Evolutionary conservation across 2,113 vertebrate species (phyloP), one percentile per base, ranked within the genome.

Genomic region (Gobius niger): DNA sequence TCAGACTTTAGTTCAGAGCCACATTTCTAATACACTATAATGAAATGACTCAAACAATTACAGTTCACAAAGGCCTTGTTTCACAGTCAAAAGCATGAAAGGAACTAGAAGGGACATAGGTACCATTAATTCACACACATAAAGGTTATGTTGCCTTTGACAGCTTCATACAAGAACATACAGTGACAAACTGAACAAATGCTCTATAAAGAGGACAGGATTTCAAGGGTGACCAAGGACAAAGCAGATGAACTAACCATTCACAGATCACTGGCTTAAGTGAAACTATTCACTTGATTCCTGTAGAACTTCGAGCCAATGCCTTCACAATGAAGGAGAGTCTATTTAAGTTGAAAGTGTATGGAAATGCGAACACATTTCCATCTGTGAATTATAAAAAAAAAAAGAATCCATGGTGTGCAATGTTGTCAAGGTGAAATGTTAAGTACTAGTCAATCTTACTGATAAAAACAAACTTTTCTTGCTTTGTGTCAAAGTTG

Each of bases 231-330:
- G 11, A 66, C 63, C 70, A 76, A 84, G 77, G 73, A 78, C 69
- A 78, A 77, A 72, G 61, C 44, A 65, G 18, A 50, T 34, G 14
- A 62, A 14, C 63, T 68, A 72, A 70, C 52, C 42, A 54, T 81
- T 73, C 65, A 50, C 41, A 59, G 41, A 80, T 53, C n/a, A 50
- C 11, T 24, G 41, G 59, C 15, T 75, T n/a, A 72, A 69, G 54
- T 80, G 42, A 75, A 81, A 80, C 68, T 70, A 73, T 64, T 85
- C 16, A 61, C 41, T 52, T 77, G 51, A 82, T 73, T 57, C 57
- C 63, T 53, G 75, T 66, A 13, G 40, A 9, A 34, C 75, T 68
- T 72, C 68, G 42, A 76, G 67, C 63, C 53, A 15, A 19, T 5
- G 46, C 44, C 15, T 67, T 19, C 13, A 42, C 19, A 56, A 70